Base-by-base conservation (phyloP, 2,113 vertebrate genomes). In the Triplophysa rosa region DNA sequence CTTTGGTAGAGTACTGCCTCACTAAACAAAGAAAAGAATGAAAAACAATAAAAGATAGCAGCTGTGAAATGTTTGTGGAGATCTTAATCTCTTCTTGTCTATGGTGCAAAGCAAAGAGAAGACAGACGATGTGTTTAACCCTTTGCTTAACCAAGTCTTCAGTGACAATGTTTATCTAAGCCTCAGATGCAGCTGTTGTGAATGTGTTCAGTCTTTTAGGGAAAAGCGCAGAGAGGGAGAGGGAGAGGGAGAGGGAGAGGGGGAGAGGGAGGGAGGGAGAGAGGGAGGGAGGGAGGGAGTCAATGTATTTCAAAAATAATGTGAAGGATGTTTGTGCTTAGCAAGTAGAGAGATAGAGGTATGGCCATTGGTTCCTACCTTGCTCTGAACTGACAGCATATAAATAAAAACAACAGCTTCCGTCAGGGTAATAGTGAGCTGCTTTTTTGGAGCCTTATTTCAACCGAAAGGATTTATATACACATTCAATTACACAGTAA, bases 221-320 rank as follows among this genome's bases (percentile, higher is more conserved):
- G 17, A 23, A 62, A 62, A 7, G 40, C 10, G 24, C 9, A 88
- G 83, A 86, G 85, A 87, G 85, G 88, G 89, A 89, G 92, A 89
- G 87, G 89, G 91, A 87, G 85, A 58, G 64, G 61, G 69, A 58
- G 86, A 87, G 84, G 6, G 24, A n/a, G 19, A 8, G 54, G 83
- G 91, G 90, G 90, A 92, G 87, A 87, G 78, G 85, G 84, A 86
- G 79, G n/a, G n/a, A n/a, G n/a, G n/a, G n/a, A 92, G 87, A 85
- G 90, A 91, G 92, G 93, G 93, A 91, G 94, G 94, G 93, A 93
- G 91, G 88, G 89, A 90, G 84, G 88, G 81, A 88, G 87, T 88
- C 89, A 78, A 85, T 86, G 86, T 88, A 84, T 87, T 89, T 89
- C 84, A 89, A 81, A 85, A 82, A 84, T 89, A 89, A 90, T 88